phyloP scores from a whole-genome alignment of 2,113 vertebrate genomes.

The Elanus axillaris region DNA sequence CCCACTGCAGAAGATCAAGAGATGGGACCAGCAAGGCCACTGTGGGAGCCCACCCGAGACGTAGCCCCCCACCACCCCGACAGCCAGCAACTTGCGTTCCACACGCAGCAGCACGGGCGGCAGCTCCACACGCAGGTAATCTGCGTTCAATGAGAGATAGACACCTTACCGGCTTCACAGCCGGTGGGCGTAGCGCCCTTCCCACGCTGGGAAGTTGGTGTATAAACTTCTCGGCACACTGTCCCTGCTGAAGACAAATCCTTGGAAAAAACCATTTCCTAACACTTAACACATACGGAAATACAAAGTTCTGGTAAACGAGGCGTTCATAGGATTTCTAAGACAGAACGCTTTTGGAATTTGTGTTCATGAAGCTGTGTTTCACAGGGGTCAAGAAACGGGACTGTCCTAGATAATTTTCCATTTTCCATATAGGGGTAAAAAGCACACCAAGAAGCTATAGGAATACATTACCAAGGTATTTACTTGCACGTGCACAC shows the following conservation, averaged over 20 bases:
- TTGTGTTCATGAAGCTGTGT: not conserved
- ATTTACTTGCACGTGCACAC: not conserved
- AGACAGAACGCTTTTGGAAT: not conserved
- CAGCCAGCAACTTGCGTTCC: not conserved
- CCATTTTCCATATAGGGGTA: not conserved
- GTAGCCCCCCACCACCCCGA: rapidly evolving
- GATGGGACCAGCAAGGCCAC: no score
- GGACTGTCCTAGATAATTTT: no score
- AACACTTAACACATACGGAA: not conserved
- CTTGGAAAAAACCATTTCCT: not conserved
- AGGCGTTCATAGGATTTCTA: not conserved
- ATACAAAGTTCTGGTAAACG: not conserved
- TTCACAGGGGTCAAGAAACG: not conserved
- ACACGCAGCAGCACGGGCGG: rapidly evolving
- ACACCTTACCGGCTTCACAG: rapidly evolving
- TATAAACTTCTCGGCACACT: not conserved
- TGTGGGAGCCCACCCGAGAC: rapidly evolving
- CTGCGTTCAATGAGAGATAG: not conserved
- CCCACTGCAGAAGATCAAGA: no score
- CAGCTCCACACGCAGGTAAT: rapidly evolving
- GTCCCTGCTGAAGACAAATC: not conserved
- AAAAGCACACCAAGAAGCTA: not conserved
- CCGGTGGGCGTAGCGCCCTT: rapidly evolving
- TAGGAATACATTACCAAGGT: not conserved
- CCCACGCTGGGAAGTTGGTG: not conserved